phyloP scores from a whole-genome alignment of 2,113 vertebrate genomes.

The Hippocampus abdominalis region DNA sequence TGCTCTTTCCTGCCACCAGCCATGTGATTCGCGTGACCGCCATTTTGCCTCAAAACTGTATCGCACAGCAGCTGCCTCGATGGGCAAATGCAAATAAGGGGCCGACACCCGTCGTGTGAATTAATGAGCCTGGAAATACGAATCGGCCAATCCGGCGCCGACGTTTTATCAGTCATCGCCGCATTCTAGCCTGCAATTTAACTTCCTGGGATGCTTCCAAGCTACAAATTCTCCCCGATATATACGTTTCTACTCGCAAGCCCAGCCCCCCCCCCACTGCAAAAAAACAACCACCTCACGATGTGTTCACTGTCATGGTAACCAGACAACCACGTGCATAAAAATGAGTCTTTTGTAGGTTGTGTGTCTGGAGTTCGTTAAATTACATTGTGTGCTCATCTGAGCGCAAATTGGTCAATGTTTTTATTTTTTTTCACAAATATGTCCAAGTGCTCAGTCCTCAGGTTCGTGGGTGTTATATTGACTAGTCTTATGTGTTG shows the following conservation, averaged over 20 bases:
- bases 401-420: constrained; percentile 16
- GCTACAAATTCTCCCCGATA: background rate
- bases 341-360: constrained; percentile 64
- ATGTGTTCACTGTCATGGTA: constrained; percentile 54
- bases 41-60: constrained; percentile 72
- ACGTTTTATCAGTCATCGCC: background rate
- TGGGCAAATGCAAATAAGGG: constrained; percentile 60
- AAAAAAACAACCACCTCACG: constrained; percentile 33
- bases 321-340: constrained; percentile 62
- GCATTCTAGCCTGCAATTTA: background rate
- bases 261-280: background rate
- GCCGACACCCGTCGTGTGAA: constrained; percentile 31
- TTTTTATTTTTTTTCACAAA: too few relatives aligned
- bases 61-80: constrained; percentile 59
- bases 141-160: constrained; percentile 11
- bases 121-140: constrained; percentile 26
- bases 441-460: too few relatives aligned
- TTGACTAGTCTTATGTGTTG: too few relatives aligned
- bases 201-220: background rate
- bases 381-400: constrained; percentile 52
- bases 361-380: constrained; percentile 56
- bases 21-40: constrained; percentile 64
- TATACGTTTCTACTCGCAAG: constrained; percentile 24
- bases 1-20: constrained; percentile 41
- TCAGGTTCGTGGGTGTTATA: too few relatives aligned